Evolutionary conservation across 2,797 vertebrate genomes (phyloP).

Genomic region (Limnodromus scolopaceus): DNA sequence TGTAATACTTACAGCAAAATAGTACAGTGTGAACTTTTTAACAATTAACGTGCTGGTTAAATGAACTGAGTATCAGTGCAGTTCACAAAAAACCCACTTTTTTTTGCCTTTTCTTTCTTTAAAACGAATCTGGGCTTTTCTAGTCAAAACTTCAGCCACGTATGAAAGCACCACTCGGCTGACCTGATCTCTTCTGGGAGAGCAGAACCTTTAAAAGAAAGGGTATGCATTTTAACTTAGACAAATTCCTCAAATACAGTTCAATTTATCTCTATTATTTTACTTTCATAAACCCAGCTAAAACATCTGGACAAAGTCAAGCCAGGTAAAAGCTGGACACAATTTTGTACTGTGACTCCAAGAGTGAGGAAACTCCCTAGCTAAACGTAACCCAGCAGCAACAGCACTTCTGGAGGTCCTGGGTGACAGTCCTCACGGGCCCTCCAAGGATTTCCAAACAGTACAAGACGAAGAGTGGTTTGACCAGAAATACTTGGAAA

Average conservation of each 20-base stretch:
- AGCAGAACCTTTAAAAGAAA: not conserved
- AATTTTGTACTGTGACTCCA: not conserved
- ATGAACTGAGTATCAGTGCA: not conserved
- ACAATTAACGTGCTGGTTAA: not conserved
- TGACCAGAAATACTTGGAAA: not conserved
- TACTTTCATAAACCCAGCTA: not conserved
- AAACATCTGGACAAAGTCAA: not conserved
- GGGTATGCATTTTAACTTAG: not conserved
- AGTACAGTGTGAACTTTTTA: not conserved
- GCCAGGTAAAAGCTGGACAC: not conserved
- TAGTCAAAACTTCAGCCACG: not conserved
- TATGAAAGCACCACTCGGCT: not conserved
- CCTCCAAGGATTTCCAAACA: not conserved
- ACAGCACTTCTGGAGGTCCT: not conserved
- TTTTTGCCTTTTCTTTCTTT: not conserved
- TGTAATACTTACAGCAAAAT: not conserved
- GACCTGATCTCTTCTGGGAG: not conserved
- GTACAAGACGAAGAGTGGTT: not conserved
- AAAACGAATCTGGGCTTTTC: not conserved
- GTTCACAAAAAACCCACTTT: not conserved
- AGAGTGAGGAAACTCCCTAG: not conserved
- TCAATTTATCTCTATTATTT: not conserved
- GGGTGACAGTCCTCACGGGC: not conserved
- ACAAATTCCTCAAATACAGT: not conserved
- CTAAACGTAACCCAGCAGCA: not conserved